Evolutionary conservation across 2,797 vertebrate species (phyloP).

Genomic region (Sphenopsis melanotis): DNA sequence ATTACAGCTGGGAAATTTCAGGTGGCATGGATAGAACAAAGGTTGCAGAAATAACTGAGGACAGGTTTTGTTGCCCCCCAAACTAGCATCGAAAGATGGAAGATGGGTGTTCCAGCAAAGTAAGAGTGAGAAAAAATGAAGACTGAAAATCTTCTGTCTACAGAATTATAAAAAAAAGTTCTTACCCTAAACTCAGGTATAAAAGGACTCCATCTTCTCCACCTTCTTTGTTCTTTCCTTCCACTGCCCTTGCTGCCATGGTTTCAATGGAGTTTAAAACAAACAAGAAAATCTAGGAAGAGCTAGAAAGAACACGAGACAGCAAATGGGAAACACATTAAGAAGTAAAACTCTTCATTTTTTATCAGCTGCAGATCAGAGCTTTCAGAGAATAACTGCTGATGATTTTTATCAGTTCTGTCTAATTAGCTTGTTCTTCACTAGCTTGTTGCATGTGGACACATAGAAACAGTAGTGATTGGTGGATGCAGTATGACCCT

Average conservation of each 20-base stretch:
- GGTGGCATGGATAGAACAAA: background rate
- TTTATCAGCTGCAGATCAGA: background rate
- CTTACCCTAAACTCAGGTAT: background rate
- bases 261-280: background rate
- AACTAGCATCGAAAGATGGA: background rate
- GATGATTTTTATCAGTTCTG: background rate
- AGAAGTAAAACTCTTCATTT: background rate
- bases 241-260: background rate
- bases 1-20: background rate
- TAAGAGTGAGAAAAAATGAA: background rate
- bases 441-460: background rate
- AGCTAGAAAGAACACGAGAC: background rate
- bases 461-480: background rate
- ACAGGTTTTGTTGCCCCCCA: background rate
- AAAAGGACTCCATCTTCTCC: background rate
- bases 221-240: background rate
- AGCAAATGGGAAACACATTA: background rate
- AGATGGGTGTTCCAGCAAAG: background rate
- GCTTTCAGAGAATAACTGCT: background rate
- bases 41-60: background rate
- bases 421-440: background rate
- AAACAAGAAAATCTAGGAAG: background rate
- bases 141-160: background rate
- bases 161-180: background rate
- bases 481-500: background rate